These are phyloP conservation scores for Phallusia fumigata DNA, from an alignment of 23 tunicate species.

Conservation along the genomic window DNA sequence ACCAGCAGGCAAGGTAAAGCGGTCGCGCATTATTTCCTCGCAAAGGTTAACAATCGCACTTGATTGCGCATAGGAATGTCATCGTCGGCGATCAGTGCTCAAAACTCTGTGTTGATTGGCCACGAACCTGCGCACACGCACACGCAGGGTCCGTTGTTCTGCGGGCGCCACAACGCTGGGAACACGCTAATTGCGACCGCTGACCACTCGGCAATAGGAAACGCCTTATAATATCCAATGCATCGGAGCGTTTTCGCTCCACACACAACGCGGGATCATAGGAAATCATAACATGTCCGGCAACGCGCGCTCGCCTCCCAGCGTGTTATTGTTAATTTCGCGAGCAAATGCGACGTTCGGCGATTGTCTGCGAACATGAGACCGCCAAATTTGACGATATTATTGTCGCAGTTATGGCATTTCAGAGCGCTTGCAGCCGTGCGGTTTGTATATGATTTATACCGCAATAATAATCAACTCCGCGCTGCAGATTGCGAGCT, in stretches of 20 bases:
- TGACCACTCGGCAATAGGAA: slow-evolving; percentile 15
- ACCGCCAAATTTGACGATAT: no score
- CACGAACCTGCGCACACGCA: not conserved
- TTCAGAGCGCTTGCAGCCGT: not conserved
- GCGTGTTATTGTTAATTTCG: not conserved
- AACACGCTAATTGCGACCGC: not conserved
- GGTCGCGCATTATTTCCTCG: slow-evolving; percentile 12
- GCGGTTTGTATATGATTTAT: slow-evolving; percentile 5
- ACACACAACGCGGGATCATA: not conserved
- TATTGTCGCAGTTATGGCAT: not conserved
- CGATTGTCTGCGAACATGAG: no score
- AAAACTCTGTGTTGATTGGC: not conserved
- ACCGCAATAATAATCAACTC: not conserved
- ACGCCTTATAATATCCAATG: slow-evolving; percentile 8
- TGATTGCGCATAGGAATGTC: slow-evolving; percentile 8
- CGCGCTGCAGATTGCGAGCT: slow-evolving; percentile 1
- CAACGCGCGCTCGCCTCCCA: not conserved
- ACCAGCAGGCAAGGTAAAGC: not conserved
- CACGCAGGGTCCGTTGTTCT: not conserved
- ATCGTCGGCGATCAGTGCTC: not conserved
- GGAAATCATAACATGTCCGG: slow-evolving; percentile 12
- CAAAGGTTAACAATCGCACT: slow-evolving; percentile 8
- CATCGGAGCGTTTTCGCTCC: not conserved
- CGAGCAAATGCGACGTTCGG: not conserved
- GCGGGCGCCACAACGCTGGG: not conserved